Evolutionary conservation across 2,888 invertebrate species (phyloP), one percentile per base, ranked within the genome.

Genomic region (Zootermopsis nevadensis): DNA sequence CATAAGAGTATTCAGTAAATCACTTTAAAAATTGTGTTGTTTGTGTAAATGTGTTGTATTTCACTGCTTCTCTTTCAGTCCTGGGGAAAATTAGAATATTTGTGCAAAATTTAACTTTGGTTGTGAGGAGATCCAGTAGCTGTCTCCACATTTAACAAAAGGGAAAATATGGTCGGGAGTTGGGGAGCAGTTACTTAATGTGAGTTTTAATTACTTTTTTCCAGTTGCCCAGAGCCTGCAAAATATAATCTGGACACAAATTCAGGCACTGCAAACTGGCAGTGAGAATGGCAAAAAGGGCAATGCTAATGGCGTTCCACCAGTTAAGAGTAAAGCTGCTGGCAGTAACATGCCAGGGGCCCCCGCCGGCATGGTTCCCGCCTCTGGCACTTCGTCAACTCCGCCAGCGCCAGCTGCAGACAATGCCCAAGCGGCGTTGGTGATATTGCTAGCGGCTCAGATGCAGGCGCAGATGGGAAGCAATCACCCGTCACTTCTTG

Each of bases 161-260:
- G 48, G 15, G 48, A 38, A 48, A 48, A 48, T 1, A 48, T 48
- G 48, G 19, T 48, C 48, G 19, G 1, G 19, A 7, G 7, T 12
- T 15, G 15, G 19, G 19, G 19, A 48, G 48, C 19, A 48, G 48
- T 6, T 42, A 69, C 12, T 38, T 35, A 15, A 53, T 60, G 60
- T 31, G 30, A 10, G 55, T 27, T 27, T 24, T 42, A 53, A 72
- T 33, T 81, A 38, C 31, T 77, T 82, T 53, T 69, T 86, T 86
- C 66, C 87, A 89, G 89, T 90, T 87, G 89, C 89, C 69, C 89
- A 89, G 85, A 89, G 89, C 86, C 87, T 90, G 35, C 89, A 89
- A 86, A 89, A 88, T 83, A 89, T 89, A 83, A 89, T 89, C 83
- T 86, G 89, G 84, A 88, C 88, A 83, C 90, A 90, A 86, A 89